A percentile compares a stretch with the other conserved stretches of the same genome.
Conservation (phyloP, 2,888 invertebrate genomes). For the Dendrolimus houi region DNA sequence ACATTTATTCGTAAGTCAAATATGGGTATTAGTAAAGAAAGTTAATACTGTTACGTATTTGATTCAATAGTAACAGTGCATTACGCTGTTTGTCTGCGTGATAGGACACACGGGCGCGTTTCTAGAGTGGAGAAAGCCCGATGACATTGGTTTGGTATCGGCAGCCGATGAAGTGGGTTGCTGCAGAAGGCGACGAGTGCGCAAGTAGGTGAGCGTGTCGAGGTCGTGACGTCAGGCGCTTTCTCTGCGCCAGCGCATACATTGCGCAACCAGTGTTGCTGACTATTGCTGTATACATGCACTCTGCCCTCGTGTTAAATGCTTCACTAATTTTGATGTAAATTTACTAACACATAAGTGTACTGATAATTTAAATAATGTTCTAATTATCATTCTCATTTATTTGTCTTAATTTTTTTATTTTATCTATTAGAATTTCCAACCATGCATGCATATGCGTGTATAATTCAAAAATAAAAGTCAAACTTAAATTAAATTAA, state of each 20-base stretch:
- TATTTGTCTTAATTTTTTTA: too few relatives aligned
- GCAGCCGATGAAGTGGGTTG: conserved; percentile 53
- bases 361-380: too few relatives aligned
- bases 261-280: conserved; percentile 52
- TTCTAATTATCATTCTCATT: too few relatives aligned
- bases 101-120: conserved; percentile 12
- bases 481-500: too few relatives aligned
- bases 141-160: conserved; percentile 53
- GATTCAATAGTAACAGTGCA: conserved; percentile 12
- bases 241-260: conserved; percentile 61
- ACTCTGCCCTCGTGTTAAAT: conserved; percentile 4
- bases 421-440: too few relatives aligned
- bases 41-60: too few relatives aligned
- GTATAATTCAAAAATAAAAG: too few relatives aligned
- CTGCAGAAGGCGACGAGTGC: conserved; percentile 38
- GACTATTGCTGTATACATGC: conserved; percentile 8
- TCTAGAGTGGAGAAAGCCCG: conserved; percentile 43
- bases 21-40: too few relatives aligned
- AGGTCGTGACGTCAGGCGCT: conserved; percentile 74
- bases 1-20: too few relatives aligned
- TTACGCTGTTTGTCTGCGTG: conserved; percentile 21
- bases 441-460: too few relatives aligned
- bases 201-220: conserved; percentile 74
- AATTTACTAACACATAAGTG: too few relatives aligned
- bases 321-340: background rate